Conservation (phyloP, 2,888 invertebrate species). For the Cheiracanthium punctorium region DNA sequence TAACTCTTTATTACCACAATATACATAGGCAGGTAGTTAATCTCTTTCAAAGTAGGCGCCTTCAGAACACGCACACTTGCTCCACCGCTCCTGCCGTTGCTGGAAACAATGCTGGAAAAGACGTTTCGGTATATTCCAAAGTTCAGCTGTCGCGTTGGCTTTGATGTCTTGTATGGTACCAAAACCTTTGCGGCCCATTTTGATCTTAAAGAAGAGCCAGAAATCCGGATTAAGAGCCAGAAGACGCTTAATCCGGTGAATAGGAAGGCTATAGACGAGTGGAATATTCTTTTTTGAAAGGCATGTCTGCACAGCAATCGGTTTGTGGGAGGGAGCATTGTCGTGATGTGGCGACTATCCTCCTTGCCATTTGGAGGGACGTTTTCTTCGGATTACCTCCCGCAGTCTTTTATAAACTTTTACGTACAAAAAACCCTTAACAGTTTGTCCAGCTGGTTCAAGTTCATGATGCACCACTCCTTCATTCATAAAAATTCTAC, state of each 20-base stretch:
- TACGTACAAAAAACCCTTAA: not conserved
- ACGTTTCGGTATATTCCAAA: too few relatives aligned
- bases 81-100: too few relatives aligned
- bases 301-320: not conserved
- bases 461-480: too few relatives aligned
- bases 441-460: not conserved
- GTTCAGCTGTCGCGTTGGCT: too few relatives aligned
- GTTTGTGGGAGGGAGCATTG: not conserved
- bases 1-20: too few relatives aligned
- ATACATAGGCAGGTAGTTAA: too few relatives aligned
- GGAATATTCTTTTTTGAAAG: not conserved
- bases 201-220: not conserved
- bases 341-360: not conserved
- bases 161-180: too few relatives aligned
- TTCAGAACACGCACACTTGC: too few relatives aligned
- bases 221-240: too few relatives aligned
- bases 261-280: not conserved
- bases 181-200: not conserved
- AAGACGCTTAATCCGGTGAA: not conserved
- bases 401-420: not conserved
- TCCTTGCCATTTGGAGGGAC: not conserved
- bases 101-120: too few relatives aligned
- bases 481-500: too few relatives aligned
- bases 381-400: not conserved
- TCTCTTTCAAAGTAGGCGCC: too few relatives aligned